Percentiles rank a stretch among this genome's conserved stretches.
phyloP scores from a whole-genome alignment of 2,113 vertebrate species.

The Pardalotus punctatus region DNA sequence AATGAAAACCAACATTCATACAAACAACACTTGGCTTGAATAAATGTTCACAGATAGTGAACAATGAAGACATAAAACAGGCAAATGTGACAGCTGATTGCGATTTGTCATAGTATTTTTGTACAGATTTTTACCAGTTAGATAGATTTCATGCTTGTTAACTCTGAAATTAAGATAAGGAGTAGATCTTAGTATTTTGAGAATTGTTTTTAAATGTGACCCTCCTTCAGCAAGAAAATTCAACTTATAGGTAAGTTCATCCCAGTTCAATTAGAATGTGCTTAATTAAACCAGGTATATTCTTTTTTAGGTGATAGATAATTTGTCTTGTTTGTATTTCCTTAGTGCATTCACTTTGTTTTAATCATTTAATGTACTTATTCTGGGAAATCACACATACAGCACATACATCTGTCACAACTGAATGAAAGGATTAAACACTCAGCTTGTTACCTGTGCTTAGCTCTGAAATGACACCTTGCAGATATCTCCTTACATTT shows the following conservation, averaged over 20 bases:
- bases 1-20: slow-evolving; percentile 25
- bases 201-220: not conserved
- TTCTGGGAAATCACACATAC: not conserved
- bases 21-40: not conserved
- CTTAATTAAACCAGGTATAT: not conserved
- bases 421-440: not conserved
- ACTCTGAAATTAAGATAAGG: not conserved
- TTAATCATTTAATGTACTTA: not conserved
- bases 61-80: slow-evolving; percentile 17
- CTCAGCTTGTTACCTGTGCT: not conserved
- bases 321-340: not conserved
- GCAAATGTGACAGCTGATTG: slow-evolving; percentile 31
- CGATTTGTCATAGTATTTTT: not conserved
- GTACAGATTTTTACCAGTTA: not conserved
- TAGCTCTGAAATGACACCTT: not conserved
- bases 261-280: not conserved
- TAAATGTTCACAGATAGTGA: slow-evolving; percentile 25
- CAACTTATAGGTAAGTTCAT: not conserved
- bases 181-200: not conserved
- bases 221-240: not conserved
- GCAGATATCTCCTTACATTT: not conserved
- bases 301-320: not conserved
- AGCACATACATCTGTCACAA: not conserved
- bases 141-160: not conserved
- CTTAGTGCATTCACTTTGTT: not conserved